Evolutionary conservation across 2,113 vertebrate genomes (phyloP).

Genomic region (Nettapus auritus): DNA sequence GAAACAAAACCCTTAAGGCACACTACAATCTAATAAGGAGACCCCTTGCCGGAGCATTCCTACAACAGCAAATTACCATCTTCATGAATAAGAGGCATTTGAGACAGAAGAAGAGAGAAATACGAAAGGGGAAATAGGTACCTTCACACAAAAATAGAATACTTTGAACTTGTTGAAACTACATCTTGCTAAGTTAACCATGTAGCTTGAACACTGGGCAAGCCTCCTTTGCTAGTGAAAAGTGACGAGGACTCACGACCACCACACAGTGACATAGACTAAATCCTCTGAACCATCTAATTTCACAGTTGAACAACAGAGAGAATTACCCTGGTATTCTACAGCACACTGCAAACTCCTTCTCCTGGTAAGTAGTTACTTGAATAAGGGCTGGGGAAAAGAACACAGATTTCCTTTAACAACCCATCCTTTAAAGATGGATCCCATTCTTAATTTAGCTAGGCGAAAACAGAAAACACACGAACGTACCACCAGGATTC

Average conservation of each 20-base stretch:
- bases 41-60: background rate
- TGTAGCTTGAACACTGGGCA: background rate
- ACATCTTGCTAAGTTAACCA: background rate
- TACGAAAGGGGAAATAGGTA: background rate
- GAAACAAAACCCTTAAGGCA: background rate
- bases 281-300: background rate
- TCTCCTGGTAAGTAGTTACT: background rate
- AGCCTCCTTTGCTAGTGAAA: background rate
- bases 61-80: background rate
- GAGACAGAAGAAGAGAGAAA: background rate
- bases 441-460: background rate
- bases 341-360: background rate
- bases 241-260: background rate
- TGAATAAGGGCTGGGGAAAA: background rate
- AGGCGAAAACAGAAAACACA: background rate
- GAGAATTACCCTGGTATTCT: background rate
- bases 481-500: too few species aligned
- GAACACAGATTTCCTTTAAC: background rate
- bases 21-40: background rate
- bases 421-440: background rate
- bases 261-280: background rate
- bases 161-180: background rate
- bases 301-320: background rate
- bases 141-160: background rate
- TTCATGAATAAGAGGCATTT: background rate